Percentiles rank a stretch among this genome's conserved stretches.
Conservation (phyloP, 2,113 vertebrate species). For the Anser brachyrhynchus region DNA sequence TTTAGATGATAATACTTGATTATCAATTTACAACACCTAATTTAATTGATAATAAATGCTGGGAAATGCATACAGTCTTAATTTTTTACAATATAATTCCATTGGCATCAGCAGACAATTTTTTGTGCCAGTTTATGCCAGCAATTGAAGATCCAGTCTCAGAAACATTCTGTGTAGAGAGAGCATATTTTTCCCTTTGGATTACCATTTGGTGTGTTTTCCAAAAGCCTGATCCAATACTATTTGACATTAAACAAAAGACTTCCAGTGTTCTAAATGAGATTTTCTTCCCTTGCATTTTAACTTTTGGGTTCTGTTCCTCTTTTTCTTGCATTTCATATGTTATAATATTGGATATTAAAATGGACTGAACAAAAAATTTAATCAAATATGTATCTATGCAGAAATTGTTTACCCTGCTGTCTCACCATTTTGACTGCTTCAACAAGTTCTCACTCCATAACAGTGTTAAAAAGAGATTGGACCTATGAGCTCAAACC, state of each 20-base stretch:
- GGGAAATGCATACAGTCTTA: background rate
- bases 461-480: background rate
- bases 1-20: background rate
- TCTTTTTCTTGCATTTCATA: background rate
- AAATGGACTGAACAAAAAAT: background rate
- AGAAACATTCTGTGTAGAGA: background rate
- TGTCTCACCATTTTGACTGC: background rate
- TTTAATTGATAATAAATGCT: slow-evolving; percentile 6
- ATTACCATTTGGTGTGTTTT: background rate
- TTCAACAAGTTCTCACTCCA: background rate
- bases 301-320: background rate
- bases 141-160: background rate
- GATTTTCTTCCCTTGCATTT: background rate
- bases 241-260: background rate
- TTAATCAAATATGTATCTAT: background rate
- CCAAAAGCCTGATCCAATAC: background rate
- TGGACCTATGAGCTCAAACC: background rate
- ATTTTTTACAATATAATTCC: background rate
- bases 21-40: background rate
- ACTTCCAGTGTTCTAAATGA: background rate
- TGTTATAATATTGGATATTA: background rate
- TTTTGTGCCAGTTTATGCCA: background rate
- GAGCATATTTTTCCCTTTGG: background rate
- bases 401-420: background rate
- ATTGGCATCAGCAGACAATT: background rate